phyloP scores from a whole-genome alignment of 92 coral and sea anemone species.

The Paramuricea clavata region DNA sequence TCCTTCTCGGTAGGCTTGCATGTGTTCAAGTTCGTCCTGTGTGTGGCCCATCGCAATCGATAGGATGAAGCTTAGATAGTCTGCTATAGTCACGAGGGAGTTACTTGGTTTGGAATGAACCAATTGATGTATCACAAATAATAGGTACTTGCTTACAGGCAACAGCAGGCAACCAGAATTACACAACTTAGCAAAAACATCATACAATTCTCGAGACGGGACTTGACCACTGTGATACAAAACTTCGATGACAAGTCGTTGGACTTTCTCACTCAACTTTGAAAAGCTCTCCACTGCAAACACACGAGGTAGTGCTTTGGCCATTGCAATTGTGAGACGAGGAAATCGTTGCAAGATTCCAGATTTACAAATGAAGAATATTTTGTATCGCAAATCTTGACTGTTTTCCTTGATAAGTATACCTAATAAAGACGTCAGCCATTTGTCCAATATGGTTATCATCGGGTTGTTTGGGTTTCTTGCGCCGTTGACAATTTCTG shows the following conservation, averaged over 20 bases:
- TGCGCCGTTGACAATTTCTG: neutral
- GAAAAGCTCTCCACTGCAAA: slow-evolving; percentile 69
- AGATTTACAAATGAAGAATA: slow-evolving; percentile 7
- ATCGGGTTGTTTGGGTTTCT: neutral
- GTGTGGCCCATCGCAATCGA: slow-evolving; percentile 22
- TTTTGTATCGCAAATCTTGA: neutral
- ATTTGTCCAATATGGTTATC: slow-evolving; percentile 15
- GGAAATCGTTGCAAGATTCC: slow-evolving; percentile 41
- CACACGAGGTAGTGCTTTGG: neutral
- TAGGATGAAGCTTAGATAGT: slow-evolving; percentile 32
- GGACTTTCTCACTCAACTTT: slow-evolving; percentile 62
- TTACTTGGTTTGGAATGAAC: neutral
- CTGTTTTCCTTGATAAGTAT: neutral
- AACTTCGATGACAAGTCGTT: slow-evolving; percentile 77
- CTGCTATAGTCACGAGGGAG: neutral
- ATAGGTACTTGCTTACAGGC: neutral
- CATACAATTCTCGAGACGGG: slow-evolving; percentile 16
- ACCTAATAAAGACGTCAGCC: slow-evolving; percentile 25
- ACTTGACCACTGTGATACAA: slow-evolving; percentile 44
- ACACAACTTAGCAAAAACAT: neutral
- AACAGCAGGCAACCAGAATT: slow-evolving; percentile 1
- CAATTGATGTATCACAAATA: slow-evolving; percentile 13
- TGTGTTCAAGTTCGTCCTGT: neutral
- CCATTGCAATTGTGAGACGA: neutral
- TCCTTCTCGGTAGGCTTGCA: neutral